Evolutionary conservation across 2,113 vertebrate species (phyloP), one percentile per base, ranked within the genome.

Genomic region (Scartelaos histophorus): DNA sequence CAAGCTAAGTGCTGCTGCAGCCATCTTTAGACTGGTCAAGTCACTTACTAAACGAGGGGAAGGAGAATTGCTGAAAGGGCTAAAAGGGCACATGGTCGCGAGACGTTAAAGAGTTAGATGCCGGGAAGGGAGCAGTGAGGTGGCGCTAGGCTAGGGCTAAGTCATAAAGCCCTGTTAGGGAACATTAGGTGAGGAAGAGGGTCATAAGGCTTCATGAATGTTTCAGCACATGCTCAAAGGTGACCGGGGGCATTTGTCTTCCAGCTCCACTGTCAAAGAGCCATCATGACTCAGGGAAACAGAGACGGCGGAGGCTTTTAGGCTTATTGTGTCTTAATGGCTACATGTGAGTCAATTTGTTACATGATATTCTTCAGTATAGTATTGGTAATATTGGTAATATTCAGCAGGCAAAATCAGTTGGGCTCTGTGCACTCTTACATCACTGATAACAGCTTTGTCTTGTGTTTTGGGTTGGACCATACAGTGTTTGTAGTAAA

Each of bases 131-230:
- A 83, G 82, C 84, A 84, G 84, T 82, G 85, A 93, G 91, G 90
- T 92, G 89, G 65, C 47, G 85, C 91, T 89, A 92, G 85, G 90
- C 89, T 91, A 91, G 81, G 90, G 79, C 82, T 85, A 61, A 80
- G 83, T 89, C 79, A 85, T 85, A 90, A 93, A 90, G 90, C 77
- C 69, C 71, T 90, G 88, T 90, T 93, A 93, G 86, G 91, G 85
- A 92, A 91, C 91, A 93, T 92, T 93, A 91, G 71, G 72, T 85
- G 82, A 78, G 88, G 81, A 82, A 90, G 91, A 93, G 80, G 91
- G 82, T 86, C 89, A 82, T 85, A 90, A 91, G 77, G 81, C 76
- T 86, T 86, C 90, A 84, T 91, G 82, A 92, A 92, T 93, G 93
- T 94, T 94, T 94, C 80, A 93, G 83, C 49, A 82, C 66, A 84